Base-by-base conservation (phyloP, 2,797 vertebrate genomes). In the Propithecus deckenii region DNA sequence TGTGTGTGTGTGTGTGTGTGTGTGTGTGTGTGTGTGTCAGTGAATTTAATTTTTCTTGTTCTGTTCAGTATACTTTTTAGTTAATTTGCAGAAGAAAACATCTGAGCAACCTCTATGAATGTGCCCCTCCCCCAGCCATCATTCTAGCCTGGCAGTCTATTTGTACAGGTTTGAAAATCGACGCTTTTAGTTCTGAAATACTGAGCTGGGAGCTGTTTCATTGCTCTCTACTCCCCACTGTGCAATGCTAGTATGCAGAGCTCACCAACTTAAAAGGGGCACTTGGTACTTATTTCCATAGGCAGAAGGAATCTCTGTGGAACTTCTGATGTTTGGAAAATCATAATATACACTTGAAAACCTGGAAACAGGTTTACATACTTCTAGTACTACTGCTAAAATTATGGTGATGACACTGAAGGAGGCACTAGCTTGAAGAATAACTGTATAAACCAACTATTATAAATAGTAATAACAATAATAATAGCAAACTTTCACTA, bases 101-200 rank as follows among this genome's bases (percentile, higher is more conserved):
- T 46, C 25, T 38, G 50, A 43, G 30, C 22, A 14, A n/a, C 17
- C 12, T 71, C 61, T 80, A 25, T 38, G 38, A 50, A 90, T 5
- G 8, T 17, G 18, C 9, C 9, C 7, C 20, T 20, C 3, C 50
- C 13, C 15, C 41, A 52, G 38, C 75, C 67, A 32, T 41, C 55
- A n/a, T 52, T 71, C 59, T 61, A 13, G 28, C 43, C 35, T 4
- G 22, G 35, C 10, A 23, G 67, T 59, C 59, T 67, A 13, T 59
- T 43, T 72, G 65, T 22, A 63, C 43, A 83, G 46, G 14, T 86
- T 55, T 95, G 92, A 95, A 95, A 91, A 91, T 71, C 59, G 50
- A 52, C 69, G 50, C 35, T 90, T 96, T 91, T 46, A 35, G 30
- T 30, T 83, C 69, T 2, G 15, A 74, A 41, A 69, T 41, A 48